Base-by-base conservation (phyloP, 2,113 vertebrate species). In the Platycercus adscitus region DNA sequence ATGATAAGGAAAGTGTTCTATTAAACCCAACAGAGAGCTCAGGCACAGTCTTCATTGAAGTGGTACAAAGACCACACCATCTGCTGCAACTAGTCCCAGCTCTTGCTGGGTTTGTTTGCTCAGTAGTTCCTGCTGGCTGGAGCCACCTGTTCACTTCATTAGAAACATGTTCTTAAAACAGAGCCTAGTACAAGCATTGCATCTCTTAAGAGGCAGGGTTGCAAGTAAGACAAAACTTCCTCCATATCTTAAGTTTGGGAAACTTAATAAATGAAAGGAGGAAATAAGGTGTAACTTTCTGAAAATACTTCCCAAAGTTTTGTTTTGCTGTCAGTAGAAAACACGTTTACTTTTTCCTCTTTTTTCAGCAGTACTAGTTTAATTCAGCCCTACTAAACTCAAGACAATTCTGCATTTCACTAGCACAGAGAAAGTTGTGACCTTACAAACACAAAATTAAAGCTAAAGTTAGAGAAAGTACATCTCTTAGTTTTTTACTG, bases 91-190 rank as follows among this genome's bases (percentile, higher is more conserved):
- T 64, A 91, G 87, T 92, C 88, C 93, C 84, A 94, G 90, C 75
- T 88, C 96, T 97, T 94, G 11, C 83, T 37, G 93, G 93, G 81
- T 97, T 96, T 95, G 93, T 96, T 95, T 96, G 94, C 94, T 93
- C 89, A 15, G 58, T 95, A 53, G 89, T 89, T 97, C 90, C 75
- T 93, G 88, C 89, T 97, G 92, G 93, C 81, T 94, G 76, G 44
- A 91, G 88, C 96, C 96, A 96, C 97, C 97, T 97, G 96, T 91
- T 98, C 96, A 24, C 84, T 95, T 97, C 95, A 96, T 97, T 95
- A 96, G 77, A 68, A 94, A 58, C 88, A 77, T 63, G 33, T 92
- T 84, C 95, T 84, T 91, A 84, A 97, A 97, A 43, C 83, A 39
- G 83, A 89, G 65, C 19, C 14, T 58, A 63, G 86, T 85, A 23